Conservation (phyloP, 2,888 invertebrate species). For the Dione juno region DNA sequence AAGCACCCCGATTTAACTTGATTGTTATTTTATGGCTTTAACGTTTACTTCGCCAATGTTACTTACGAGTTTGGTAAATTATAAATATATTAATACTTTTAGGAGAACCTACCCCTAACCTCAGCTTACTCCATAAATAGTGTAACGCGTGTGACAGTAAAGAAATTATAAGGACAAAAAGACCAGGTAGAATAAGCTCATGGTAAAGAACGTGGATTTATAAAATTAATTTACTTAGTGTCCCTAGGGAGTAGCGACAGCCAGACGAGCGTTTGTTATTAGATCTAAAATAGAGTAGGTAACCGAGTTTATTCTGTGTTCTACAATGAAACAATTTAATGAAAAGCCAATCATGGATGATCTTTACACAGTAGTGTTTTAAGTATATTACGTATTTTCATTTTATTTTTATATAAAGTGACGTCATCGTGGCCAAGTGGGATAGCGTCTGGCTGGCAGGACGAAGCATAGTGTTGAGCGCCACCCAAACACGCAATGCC, state of each 20-base stretch:
- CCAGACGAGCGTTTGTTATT: background rate
- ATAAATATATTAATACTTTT: too few relatives aligned
- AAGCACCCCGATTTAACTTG: too few relatives aligned
- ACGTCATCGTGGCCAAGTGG: too few relatives aligned
- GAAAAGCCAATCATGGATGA: background rate
- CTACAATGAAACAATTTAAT: background rate
- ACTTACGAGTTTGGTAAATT: too few relatives aligned
- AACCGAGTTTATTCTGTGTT: background rate
- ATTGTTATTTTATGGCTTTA: too few relatives aligned
- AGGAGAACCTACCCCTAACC: too few relatives aligned
- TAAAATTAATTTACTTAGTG: conserved; percentile 19
- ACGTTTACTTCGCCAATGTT: too few relatives aligned
- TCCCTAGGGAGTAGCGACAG: conserved; percentile 6
- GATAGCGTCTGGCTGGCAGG: too few relatives aligned
- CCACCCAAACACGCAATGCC: too few relatives aligned
- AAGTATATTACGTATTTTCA: too few relatives aligned
- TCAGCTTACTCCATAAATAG: background rate
- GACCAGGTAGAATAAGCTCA: background rate
- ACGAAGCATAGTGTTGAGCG: too few relatives aligned
- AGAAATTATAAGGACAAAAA: background rate
- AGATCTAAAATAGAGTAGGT: background rate
- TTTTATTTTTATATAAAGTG: too few relatives aligned
- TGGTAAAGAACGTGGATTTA: conserved; percentile 6
- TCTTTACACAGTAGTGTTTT: background rate
- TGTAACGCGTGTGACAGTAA: background rate